Evolutionary conservation across 2,888 invertebrate species (phyloP).

Genomic region (Luperina testacea): DNA sequence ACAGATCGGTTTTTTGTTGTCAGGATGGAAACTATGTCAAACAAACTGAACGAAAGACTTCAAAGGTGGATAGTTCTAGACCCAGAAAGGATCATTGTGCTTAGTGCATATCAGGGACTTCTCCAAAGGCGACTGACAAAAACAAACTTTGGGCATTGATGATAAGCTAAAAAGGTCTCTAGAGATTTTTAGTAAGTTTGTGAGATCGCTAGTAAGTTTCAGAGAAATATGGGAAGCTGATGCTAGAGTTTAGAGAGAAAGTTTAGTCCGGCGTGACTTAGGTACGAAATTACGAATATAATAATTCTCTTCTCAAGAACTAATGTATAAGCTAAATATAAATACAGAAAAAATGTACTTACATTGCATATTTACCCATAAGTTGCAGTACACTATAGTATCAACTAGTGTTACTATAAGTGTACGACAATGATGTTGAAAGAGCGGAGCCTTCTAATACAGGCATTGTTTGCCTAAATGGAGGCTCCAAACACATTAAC

Average conservation of each 20-base stretch:
- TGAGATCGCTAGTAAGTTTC: not conserved
- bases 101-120: not conserved
- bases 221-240: not conserved
- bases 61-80: not conserved
- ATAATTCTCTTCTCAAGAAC: too few relatives aligned
- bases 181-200: not conserved
- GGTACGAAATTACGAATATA: not conserved
- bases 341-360: too few relatives aligned
- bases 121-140: not conserved
- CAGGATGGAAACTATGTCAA: not conserved
- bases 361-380: too few relatives aligned
- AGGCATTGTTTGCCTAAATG: too few relatives aligned
- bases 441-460: too few relatives aligned
- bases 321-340: too few relatives aligned
- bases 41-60: not conserved
- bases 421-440: too few relatives aligned
- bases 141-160: not conserved
- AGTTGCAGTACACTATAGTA: too few relatives aligned
- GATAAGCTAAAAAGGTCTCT: not conserved
- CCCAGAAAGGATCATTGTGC: not conserved
- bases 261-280: not conserved
- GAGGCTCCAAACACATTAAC: too few relatives aligned
- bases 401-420: too few relatives aligned
- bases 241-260: not conserved
- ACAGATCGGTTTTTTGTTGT: accelerated